These are phyloP conservation scores for Drosophila barbarae DNA, from an alignment of 2,888 invertebrate genomes.

Conservation along the genomic window DNA sequence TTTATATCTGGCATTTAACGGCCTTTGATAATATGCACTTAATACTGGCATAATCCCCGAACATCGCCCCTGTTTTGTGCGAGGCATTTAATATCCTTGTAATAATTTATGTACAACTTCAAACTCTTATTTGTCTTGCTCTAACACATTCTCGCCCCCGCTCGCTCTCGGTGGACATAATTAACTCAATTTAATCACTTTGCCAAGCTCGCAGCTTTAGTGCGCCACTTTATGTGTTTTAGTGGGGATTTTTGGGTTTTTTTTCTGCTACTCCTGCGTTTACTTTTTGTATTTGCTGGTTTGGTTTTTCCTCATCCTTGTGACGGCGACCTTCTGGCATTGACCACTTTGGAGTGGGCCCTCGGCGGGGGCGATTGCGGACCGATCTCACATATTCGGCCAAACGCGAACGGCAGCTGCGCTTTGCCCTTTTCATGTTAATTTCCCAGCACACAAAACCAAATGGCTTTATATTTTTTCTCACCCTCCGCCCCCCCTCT, in stretches of 20 bases:
- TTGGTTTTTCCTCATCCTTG: not conserved
- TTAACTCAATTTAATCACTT: constrained; percentile 70
- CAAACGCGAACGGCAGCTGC: constrained; percentile 54
- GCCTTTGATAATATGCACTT: constrained; percentile 38
- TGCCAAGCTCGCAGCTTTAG: constrained; percentile 52
- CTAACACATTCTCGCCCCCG: constrained; percentile 8
- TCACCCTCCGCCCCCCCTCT: constrained; percentile 5
- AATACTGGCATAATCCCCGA: constrained; percentile 26
- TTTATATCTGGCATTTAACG: constrained; percentile 32
- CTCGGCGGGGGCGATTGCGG: constrained; percentile 1
- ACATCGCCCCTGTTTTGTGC: constrained; percentile 17
- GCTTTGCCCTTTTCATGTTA: constrained; percentile 73
- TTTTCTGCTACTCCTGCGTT: not conserved
- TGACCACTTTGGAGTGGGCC: constrained; percentile 34
- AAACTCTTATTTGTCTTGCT: constrained; percentile 37
- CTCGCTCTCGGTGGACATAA: constrained; percentile 56
- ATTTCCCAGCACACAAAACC: constrained; percentile 61
- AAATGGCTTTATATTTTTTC: constrained; percentile 57
- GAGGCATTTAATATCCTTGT: constrained; percentile 42
- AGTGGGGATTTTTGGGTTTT: constrained; percentile 4
- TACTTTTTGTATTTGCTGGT: not conserved
- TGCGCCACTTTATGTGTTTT: constrained; percentile 55
- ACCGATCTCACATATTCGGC: constrained; percentile 39
- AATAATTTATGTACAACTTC: constrained; percentile 45
- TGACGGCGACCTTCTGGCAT: constrained; percentile 21